phyloP scores from a whole-genome alignment of 2,797 vertebrate species.

The Avahi laniger region DNA sequence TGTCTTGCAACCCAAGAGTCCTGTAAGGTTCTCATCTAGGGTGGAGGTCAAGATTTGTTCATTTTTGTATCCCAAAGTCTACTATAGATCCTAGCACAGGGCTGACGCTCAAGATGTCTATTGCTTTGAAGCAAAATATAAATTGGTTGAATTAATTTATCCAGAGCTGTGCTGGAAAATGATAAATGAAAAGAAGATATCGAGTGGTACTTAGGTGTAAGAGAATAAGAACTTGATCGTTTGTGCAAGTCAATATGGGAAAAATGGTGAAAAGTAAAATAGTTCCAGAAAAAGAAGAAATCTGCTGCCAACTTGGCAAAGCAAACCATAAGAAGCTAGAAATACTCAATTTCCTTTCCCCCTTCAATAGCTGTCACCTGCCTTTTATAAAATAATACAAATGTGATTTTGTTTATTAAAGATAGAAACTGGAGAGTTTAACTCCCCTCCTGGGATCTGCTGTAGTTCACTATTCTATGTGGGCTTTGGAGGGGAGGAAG shows the following conservation, averaged over 20 bases:
- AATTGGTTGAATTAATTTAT: constrained; percentile 11
- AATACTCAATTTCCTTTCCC: not conserved
- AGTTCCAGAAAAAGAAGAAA: not conserved
- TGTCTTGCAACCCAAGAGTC: not conserved
- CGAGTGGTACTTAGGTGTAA: not conserved
- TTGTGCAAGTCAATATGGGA: constrained; percentile 3
- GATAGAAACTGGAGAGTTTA: not conserved
- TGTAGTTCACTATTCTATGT: not conserved
- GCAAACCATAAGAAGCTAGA: not conserved
- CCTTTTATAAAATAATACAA: not conserved
- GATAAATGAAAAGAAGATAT: constrained; percentile 28
- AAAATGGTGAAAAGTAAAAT: constrained; percentile 8
- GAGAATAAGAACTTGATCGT: constrained; percentile 10
- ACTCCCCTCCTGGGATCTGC: not conserved
- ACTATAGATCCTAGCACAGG: not conserved
- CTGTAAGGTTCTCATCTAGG: not conserved
- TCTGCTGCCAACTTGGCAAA: not conserved
- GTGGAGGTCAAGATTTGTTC: not conserved
- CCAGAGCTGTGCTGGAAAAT: not conserved
- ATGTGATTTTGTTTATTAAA: not conserved
- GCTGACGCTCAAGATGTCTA: not conserved
- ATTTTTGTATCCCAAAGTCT: not conserved
- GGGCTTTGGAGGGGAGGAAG: not conserved
- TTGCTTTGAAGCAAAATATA: constrained; percentile 10
- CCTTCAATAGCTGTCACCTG: not conserved